These are phyloP conservation scores for Machaerirhynchus nigripectus DNA, from an alignment of 2,113 vertebrate genomes.

Conservation along the genomic window DNA sequence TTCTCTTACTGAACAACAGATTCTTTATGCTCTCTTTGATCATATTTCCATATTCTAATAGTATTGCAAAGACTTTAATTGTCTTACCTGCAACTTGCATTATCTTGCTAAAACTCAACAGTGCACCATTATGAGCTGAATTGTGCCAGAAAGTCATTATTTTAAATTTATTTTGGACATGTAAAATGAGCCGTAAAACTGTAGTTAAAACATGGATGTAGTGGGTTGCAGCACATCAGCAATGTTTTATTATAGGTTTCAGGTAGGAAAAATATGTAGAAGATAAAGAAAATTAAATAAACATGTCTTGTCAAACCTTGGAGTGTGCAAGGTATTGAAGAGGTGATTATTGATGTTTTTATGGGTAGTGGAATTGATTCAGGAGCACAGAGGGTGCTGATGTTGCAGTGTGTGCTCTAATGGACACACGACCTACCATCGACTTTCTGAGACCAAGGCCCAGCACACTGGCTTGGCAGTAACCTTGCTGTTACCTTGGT, in stretches of 20 bases:
- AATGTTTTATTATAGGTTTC: background rate
- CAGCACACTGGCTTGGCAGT: background rate
- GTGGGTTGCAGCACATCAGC: background rate
- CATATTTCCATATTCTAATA: background rate
- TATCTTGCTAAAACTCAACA: background rate
- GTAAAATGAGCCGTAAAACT: background rate
- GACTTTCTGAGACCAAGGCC: background rate
- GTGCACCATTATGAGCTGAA: background rate
- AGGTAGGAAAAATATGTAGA: background rate
- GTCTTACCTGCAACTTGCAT: background rate
- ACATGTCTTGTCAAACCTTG: background rate
- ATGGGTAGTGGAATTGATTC: background rate
- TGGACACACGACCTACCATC: rapidly evolving
- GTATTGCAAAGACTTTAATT: background rate
- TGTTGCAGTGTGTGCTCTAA: background rate
- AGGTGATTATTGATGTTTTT: background rate
- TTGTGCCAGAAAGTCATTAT: background rate
- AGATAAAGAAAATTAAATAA: background rate
- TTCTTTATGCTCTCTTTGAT: background rate
- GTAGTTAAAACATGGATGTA: background rate
- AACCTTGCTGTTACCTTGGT: background rate
- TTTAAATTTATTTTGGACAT: background rate
- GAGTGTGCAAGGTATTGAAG: background rate
- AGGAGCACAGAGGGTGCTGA: rapidly evolving
- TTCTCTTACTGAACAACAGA: background rate